Conservation (phyloP, 2,797 vertebrate genomes). For the Hippopotamyrus pictus region DNA sequence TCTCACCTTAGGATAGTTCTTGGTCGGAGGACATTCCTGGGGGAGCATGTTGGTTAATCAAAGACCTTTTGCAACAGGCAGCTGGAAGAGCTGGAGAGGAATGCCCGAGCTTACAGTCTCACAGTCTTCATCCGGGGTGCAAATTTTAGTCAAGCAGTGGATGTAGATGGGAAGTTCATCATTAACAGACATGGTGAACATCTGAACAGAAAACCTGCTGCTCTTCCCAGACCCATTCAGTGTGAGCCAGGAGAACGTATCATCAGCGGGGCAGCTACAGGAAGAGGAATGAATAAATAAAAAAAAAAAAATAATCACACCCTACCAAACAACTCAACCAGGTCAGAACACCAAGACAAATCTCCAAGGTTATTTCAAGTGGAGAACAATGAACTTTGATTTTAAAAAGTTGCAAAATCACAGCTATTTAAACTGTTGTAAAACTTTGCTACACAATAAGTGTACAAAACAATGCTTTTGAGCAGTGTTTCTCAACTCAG, state of each 20-base stretch:
- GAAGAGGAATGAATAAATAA: not conserved
- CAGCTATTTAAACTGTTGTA: not conserved
- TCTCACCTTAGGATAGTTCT: not conserved
- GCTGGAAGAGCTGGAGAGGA: not conserved
- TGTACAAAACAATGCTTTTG: not conserved
- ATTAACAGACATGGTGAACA: slow-evolving; percentile 54
- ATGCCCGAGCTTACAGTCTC: slow-evolving; percentile 41
- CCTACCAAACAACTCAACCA: not conserved
- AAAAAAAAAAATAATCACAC: not conserved
- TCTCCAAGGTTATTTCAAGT: not conserved
- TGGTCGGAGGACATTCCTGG: not conserved
- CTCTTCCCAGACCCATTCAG: slow-evolving; percentile 41
- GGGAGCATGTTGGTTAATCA: not conserved
- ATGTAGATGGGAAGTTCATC: slow-evolving; percentile 45
- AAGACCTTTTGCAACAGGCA: not conserved
- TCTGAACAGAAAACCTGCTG: slow-evolving; percentile 54
- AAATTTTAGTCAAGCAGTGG: slow-evolving; percentile 58
- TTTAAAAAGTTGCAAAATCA: not conserved
- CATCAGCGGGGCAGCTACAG: slow-evolving; percentile 53
- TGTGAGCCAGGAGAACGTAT: slow-evolving; percentile 52
- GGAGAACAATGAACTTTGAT: not conserved
- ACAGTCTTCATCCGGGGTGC: slow-evolving; percentile 49
- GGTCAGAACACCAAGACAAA: not conserved
- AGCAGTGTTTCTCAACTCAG: not conserved
- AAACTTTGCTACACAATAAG: not conserved